A percentile compares a stretch with the other conserved stretches of the same genome.
Conservation (phyloP, 2,888 invertebrate species). For the Stomorhina lunata region DNA sequence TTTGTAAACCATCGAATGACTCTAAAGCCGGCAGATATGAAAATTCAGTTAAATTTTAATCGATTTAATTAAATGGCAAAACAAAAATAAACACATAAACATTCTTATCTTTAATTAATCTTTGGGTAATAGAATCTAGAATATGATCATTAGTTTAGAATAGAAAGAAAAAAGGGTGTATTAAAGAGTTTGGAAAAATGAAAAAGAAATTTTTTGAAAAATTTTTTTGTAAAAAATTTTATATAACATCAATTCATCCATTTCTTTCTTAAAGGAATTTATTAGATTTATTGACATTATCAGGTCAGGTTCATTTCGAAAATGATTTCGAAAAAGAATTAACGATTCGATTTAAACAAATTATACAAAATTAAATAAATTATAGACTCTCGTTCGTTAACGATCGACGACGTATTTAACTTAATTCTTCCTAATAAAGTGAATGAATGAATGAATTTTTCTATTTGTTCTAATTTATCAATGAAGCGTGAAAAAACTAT, state of each 20-base stretch:
- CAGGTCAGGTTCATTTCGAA: constrained; percentile 35
- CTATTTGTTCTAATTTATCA: constrained; percentile 44
- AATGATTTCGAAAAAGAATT: too few relatives aligned
- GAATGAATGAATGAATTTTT: neutral
- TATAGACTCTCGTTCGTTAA: too few relatives aligned
- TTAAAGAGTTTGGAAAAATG: constrained; percentile 24
- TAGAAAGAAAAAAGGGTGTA: constrained; percentile 49
- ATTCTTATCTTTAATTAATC: constrained; percentile 55
- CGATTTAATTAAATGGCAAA: constrained; percentile 52
- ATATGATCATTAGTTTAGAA: constrained; percentile 12
- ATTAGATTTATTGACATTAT: constrained; percentile 23
- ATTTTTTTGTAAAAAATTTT: neutral
- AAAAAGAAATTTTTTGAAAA: neutral
- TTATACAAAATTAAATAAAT: neutral
- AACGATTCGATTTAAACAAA: neutral
- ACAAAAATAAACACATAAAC: constrained; percentile 12
- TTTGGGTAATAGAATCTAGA: constrained; percentile 51
- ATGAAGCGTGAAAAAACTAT: constrained; percentile 50
- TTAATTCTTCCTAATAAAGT: too few relatives aligned
- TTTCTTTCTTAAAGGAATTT: neutral
- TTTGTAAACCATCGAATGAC: neutral
- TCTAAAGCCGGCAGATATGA: neutral
- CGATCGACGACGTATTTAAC: too few relatives aligned
- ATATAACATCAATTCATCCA: too few relatives aligned
- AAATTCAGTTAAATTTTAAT: neutral